Conservation (phyloP, 53 echinoderm and acorn worm species). For the Temnopleurus reevesii region DNA sequence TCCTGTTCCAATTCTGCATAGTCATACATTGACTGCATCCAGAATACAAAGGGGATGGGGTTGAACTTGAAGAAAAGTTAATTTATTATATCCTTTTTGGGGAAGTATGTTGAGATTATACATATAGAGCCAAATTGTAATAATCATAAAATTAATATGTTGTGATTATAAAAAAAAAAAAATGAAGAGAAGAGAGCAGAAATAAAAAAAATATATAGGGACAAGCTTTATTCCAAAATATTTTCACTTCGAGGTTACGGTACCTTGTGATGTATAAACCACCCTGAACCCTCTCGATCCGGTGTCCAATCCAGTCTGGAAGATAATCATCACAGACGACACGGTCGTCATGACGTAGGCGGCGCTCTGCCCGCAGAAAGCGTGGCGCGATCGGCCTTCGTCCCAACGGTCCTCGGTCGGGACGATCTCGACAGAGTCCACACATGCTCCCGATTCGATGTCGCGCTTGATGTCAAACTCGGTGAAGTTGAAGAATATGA, state of each 20-base stretch:
- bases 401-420: constrained; percentile 5
- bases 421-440: constrained; percentile 75
- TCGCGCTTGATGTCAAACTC: constrained; percentile 68
- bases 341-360: constrained; percentile 75
- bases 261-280: constrained; percentile 77
- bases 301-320: constrained; percentile 84
- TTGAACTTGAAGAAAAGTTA: no score
- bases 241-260: neutral
- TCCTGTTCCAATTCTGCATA: no score
- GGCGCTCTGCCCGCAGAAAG: constrained; percentile 72
- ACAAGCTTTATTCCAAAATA: no score
- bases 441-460: constrained; percentile 61
- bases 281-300: constrained; percentile 76
- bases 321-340: constrained; percentile 70
- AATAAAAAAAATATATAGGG: no score
- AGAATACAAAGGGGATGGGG: no score
- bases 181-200: neutral
- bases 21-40: no score
- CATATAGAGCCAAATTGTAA: no score
- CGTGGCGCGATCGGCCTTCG: constrained; percentile 57
- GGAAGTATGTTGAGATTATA: no score
- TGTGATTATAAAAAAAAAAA: no score
- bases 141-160: no score
- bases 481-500: constrained; percentile 80
- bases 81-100: no score